Percentiles rank a stretch among this genome's conserved stretches.
These are phyloP conservation scores for Stenchaetothrips biformis DNA, from an alignment of 2,888 invertebrate species.

Conservation along the genomic window DNA sequence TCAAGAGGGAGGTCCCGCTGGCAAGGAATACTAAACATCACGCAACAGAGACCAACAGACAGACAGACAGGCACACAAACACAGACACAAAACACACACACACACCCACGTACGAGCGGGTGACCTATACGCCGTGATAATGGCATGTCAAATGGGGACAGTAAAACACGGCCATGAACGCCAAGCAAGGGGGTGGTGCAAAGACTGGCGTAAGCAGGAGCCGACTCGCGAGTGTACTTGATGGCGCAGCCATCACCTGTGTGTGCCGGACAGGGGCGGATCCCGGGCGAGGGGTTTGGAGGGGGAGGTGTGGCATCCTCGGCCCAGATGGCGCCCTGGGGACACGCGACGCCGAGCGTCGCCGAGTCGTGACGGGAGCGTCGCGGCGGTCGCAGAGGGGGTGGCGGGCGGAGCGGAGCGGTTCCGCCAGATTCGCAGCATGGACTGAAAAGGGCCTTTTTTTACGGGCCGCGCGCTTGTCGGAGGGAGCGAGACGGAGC, in stretches of 20 bases:
- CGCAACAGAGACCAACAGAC: no score
- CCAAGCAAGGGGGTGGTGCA: no score
- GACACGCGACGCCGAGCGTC: slow-evolving; percentile 4
- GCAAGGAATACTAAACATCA: no score
- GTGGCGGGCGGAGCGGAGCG: background rate
- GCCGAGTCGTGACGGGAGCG: slow-evolving; percentile 9
- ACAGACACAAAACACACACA: no score
- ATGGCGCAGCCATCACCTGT: slow-evolving; percentile 4
- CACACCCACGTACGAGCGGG: no score
- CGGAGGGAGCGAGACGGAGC: background rate
- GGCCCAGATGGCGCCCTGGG: slow-evolving; percentile 17
- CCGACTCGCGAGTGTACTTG: background rate
- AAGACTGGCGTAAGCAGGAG: no score
- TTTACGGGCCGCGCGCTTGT: background rate
- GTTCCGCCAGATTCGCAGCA: background rate
- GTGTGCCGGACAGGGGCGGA: background rate
- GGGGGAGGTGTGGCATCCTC: background rate
- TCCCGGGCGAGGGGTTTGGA: no score
- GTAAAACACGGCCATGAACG: no score
- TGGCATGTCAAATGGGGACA: no score
- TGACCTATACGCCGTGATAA: no score
- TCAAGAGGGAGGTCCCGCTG: no score
- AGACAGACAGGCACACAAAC: no score
- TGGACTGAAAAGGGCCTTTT: background rate
- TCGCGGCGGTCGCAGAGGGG: background rate